These are phyloP conservation scores for Dorcus hopei DNA, from an alignment of 2,888 invertebrate species.

Conservation along the genomic window DNA sequence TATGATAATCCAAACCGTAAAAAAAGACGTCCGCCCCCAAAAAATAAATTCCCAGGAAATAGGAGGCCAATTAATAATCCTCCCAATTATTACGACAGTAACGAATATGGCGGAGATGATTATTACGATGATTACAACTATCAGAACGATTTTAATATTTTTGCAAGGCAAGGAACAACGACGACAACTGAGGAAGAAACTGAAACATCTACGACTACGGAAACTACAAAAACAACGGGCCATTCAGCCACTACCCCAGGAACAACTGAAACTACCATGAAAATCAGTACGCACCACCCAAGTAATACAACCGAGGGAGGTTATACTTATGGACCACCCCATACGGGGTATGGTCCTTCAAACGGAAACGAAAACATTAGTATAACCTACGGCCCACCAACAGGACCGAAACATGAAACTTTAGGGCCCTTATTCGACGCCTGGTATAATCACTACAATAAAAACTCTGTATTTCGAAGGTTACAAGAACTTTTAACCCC, in stretches of 20 bases:
- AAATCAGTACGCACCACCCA: background rate
- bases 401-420: slow-evolving; percentile 9
- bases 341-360: slow-evolving; percentile 41
- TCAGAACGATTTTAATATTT: slow-evolving; percentile 2
- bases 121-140: slow-evolving; percentile 15
- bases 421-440: slow-evolving; percentile 21
- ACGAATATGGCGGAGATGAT: slow-evolving; percentile 7
- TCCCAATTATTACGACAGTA: slow-evolving; percentile 14
- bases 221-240: slow-evolving; percentile 3
- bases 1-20: slow-evolving; percentile 9
- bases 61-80: slow-evolving; percentile 18
- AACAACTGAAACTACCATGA: slow-evolving; percentile 7
- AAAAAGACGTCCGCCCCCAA: slow-evolving; percentile 12
- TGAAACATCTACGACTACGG: background rate
- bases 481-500: slow-evolving; percentile 27
- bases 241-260: slow-evolving; percentile 3
- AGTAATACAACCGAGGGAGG: slow-evolving; percentile 4
- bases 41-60: slow-evolving; percentile 12
- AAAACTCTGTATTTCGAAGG: slow-evolving; percentile 21
- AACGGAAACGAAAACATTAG: slow-evolving; percentile 44
- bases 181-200: background rate
- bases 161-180: slow-evolving; percentile 15
- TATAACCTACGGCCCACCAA: slow-evolving; percentile 42
- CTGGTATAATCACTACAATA: slow-evolving; percentile 27
- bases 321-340: slow-evolving; percentile 14